Conservation (phyloP, 64 coral and sea anemone species). For the Stylophora pistillata region DNA sequence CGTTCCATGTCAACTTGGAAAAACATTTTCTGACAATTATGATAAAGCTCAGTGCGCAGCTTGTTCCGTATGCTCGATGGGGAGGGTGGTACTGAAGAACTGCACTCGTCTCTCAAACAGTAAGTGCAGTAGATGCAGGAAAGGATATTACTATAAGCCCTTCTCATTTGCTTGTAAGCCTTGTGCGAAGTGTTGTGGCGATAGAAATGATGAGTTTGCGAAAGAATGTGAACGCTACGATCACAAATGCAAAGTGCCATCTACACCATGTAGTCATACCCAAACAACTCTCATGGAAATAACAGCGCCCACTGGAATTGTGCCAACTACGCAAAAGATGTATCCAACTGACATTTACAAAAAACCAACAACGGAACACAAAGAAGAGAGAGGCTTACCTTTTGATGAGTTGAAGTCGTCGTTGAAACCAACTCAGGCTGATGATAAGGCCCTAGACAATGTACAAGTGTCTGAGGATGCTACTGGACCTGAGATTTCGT, state of each 20-base stretch:
- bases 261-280: not conserved
- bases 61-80: conserved; percentile 14
- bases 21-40: conserved; percentile 13
- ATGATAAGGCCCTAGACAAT: not conserved
- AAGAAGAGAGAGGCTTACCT: too few species aligned
- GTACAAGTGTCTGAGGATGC: not conserved
- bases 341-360: not conserved
- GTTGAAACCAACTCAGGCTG: not conserved
- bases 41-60: conserved; percentile 17
- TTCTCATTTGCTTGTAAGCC: conserved; percentile 10
- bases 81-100: conserved; percentile 4
- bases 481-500: too few species aligned
- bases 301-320: not conserved
- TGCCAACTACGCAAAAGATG: not conserved
- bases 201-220: not conserved
- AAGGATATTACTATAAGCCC: conserved; percentile 28
- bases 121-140: conserved; percentile 7
- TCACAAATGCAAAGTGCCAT: not conserved
- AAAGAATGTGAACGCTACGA: not conserved
- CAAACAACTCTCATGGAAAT: too few species aligned
- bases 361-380: too few species aligned
- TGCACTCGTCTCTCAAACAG: conserved; percentile 30
- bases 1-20: conserved; percentile 9
- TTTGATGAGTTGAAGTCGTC: not conserved
- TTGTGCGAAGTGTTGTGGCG: conserved; percentile 35